These are phyloP conservation scores for Poecilia gillii DNA, from an alignment of 2,797 vertebrate genomes.

Conservation along the genomic window DNA sequence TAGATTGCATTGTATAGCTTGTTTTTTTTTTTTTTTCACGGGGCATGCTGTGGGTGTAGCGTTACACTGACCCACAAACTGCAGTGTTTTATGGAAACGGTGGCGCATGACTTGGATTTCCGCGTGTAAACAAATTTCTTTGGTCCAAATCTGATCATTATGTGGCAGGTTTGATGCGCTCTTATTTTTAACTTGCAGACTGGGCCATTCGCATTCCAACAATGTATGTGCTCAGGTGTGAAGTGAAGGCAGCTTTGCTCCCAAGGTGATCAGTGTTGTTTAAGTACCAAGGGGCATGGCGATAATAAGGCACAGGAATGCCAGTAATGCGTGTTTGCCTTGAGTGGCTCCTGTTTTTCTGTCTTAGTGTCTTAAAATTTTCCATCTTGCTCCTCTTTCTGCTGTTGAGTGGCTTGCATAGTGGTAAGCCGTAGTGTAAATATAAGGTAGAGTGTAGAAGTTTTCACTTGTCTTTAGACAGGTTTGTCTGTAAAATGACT, in stretches of 20 bases:
- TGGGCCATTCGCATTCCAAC: not conserved
- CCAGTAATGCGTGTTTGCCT: slow-evolving; percentile 56
- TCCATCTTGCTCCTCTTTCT: not conserved
- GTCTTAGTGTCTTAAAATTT: not conserved
- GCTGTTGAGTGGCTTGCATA: not conserved
- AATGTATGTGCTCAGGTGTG: slow-evolving; percentile 54
- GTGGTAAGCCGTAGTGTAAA: not conserved
- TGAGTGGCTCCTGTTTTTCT: slow-evolving; percentile 34
- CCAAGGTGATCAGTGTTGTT: slow-evolving; percentile 61
- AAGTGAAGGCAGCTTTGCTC: slow-evolving; percentile 44
- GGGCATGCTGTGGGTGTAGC: slow-evolving; percentile 55
- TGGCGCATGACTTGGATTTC: slow-evolving; percentile 12
- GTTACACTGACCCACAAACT: slow-evolving; percentile 48
- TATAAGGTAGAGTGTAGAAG: not conserved
- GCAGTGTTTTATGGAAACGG: slow-evolving; percentile 8
- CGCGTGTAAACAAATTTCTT: not conserved
- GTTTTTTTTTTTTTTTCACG: slow-evolving; percentile 20
- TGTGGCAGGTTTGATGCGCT: not conserved
- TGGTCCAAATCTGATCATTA: not conserved
- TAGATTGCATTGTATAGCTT: slow-evolving; percentile 9
- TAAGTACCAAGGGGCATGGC: slow-evolving; percentile 65
- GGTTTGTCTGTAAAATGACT: not conserved
- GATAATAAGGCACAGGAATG: slow-evolving; percentile 73
- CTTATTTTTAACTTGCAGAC: not conserved
- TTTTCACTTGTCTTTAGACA: not conserved